phyloP scores from a whole-genome alignment of 2,113 vertebrate genomes.

The Protomyctophum bolini region DNA sequence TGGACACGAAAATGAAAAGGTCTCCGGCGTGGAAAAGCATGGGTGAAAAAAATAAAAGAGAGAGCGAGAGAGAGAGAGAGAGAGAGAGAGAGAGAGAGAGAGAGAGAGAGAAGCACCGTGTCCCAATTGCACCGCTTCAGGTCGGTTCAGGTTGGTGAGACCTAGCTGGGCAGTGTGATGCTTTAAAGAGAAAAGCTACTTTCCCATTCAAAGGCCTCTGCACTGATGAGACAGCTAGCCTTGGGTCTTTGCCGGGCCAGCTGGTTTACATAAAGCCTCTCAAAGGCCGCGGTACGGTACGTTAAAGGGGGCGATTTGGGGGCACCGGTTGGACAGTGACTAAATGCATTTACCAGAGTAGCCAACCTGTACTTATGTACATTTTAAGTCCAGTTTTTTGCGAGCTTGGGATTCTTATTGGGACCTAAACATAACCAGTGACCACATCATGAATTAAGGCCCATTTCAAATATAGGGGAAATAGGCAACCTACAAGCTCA shows the following conservation, averaged over 20 bases:
- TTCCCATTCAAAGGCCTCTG: slow-evolving; percentile 14
- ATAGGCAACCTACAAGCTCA: too few species aligned
- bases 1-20: slow-evolving; percentile 66
- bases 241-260: slow-evolving; percentile 28
- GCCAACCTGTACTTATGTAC: too few species aligned
- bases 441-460: too few species aligned
- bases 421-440: too few species aligned
- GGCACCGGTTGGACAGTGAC: too few species aligned
- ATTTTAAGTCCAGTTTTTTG: too few species aligned
- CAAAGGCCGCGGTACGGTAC: slow-evolving; percentile 18
- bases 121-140: slow-evolving; percentile 47
- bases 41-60: slow-evolving; percentile 19
- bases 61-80: too few species aligned
- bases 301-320: neutral
- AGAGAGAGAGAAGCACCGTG: slow-evolving; percentile 19
- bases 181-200: neutral
- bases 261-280: slow-evolving; percentile 28
- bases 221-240: slow-evolving; percentile 27
- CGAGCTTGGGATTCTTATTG: too few species aligned
- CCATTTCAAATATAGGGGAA: too few species aligned
- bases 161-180: neutral
- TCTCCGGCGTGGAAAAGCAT: slow-evolving; percentile 53
- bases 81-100: neutral
- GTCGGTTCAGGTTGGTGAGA: slow-evolving; percentile 20
- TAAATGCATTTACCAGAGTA: too few species aligned